Evolutionary conservation across 1,140 invertebrate species (phyloP).

Genomic region (Carcinoscorpius rotundicauda): DNA sequence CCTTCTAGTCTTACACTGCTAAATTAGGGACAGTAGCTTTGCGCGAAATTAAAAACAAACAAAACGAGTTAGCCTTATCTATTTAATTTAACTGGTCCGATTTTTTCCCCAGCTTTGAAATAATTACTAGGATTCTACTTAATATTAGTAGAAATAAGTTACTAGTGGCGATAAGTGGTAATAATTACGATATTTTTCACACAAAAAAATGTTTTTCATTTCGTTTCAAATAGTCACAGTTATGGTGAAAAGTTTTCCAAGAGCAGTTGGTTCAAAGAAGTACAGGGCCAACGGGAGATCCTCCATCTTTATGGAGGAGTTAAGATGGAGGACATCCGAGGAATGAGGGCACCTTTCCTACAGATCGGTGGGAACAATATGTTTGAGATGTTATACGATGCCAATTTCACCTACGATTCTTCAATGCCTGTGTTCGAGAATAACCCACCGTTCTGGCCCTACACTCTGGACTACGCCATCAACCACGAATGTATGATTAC

Average conservation of each 20-base stretch:
- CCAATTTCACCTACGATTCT: slow-evolving; percentile 33
- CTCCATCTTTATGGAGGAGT: slow-evolving; percentile 29
- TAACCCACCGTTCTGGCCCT: slow-evolving; percentile 68
- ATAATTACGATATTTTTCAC: not conserved
- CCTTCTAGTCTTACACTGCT: too few relatives aligned
- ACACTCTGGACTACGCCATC: slow-evolving; percentile 60
- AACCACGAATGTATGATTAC: slow-evolving; percentile 50
- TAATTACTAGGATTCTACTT: too few relatives aligned
- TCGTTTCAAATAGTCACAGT: slow-evolving; percentile 23
- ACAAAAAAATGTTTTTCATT: not conserved
- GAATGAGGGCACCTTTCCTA: slow-evolving; percentile 33
- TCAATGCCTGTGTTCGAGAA: slow-evolving; percentile 49
- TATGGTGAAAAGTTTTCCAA: slow-evolving; percentile 31
- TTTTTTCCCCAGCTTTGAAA: too few relatives aligned
- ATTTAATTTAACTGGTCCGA: too few relatives aligned
- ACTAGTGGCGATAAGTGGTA: too few relatives aligned
- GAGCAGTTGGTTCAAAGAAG: slow-evolving; percentile 28
- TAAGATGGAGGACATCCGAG: slow-evolving; percentile 27
- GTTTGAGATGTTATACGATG: slow-evolving; percentile 29
- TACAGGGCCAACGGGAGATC: slow-evolving; percentile 28
- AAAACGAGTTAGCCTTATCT: too few relatives aligned
- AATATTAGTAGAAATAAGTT: too few relatives aligned
- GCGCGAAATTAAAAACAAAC: too few relatives aligned
- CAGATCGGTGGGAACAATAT: slow-evolving; percentile 33
- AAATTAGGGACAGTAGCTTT: too few relatives aligned